phyloP scores from a whole-genome alignment of 2,113 vertebrate genomes.

The Cebus imitator region DNA sequence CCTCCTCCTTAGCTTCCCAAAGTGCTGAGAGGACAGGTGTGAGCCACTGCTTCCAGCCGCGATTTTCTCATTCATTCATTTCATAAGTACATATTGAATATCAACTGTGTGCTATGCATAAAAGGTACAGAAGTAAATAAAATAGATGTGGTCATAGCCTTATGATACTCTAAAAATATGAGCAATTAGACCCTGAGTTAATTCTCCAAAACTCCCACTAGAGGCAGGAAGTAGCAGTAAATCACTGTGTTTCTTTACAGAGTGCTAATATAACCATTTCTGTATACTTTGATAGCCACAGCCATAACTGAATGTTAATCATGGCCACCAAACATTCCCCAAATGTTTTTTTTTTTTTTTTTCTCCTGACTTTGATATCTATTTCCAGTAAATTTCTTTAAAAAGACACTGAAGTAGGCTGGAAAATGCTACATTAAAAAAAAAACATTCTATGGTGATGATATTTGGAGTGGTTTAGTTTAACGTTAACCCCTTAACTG shows the following conservation, averaged over 20 bases:
- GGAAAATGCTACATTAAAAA: not conserved
- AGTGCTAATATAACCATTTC: not conserved
- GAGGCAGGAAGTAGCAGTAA: not conserved
- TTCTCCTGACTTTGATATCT: not conserved
- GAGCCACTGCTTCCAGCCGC: too few relatives aligned
- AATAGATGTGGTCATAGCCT: not conserved
- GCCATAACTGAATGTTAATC: not conserved
- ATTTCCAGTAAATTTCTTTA: not conserved
- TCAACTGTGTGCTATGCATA: not conserved
- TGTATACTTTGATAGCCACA: not conserved
- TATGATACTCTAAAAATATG: not conserved
- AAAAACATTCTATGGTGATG: not conserved
- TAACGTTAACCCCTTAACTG: not conserved
- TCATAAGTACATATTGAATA: not conserved
- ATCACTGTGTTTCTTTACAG: not conserved
- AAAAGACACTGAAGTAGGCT: not conserved
- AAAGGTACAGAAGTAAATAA: not conserved
- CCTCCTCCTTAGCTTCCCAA: too few relatives aligned
- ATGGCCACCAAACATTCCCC: not conserved
- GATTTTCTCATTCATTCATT: not conserved
- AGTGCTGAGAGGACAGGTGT: too few relatives aligned
- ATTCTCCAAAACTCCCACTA: not conserved
- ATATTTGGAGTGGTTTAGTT: not conserved
- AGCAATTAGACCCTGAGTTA: not conserved
- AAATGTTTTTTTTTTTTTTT: not conserved